Conservation (phyloP, 92 coral and sea anemone genomes). For the Heliopora coerulea region DNA sequence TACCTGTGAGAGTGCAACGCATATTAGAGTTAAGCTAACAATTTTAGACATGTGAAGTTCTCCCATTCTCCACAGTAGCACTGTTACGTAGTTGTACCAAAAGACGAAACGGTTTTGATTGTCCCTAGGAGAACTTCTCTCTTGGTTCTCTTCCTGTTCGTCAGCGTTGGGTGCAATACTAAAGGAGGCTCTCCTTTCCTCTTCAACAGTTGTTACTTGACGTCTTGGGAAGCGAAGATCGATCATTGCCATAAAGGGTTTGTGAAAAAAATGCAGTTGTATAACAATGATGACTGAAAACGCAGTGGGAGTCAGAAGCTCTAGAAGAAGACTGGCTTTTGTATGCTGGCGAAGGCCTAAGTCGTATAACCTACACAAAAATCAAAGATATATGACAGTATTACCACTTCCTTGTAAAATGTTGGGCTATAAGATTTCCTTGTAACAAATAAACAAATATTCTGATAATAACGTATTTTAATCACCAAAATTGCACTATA, state of each 20-base stretch:
- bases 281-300: slow-evolving; percentile 95
- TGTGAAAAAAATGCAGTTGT: slow-evolving; percentile 93
- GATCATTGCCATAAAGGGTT: slow-evolving; percentile 97
- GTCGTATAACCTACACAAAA: slow-evolving; percentile 71
- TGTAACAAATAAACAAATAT: no score
- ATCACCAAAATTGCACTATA: no score
- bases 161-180: slow-evolving; percentile 28
- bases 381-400: no score
- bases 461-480: no score
- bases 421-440: no score
- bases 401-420: no score
- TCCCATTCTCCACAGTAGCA: slow-evolving; percentile 90
- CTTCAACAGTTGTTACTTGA: slow-evolving; percentile 36
- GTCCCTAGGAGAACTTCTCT: background rate
- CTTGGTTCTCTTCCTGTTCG: slow-evolving; percentile 40
- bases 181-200: slow-evolving; percentile 36
- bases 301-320: slow-evolving; percentile 91
- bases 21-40: slow-evolving; percentile 75
- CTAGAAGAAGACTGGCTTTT: slow-evolving; percentile 84
- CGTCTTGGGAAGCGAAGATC: slow-evolving; percentile 67
- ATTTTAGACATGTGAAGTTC: slow-evolving; percentile 92
- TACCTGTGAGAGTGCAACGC: slow-evolving; percentile 94
- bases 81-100: slow-evolving; percentile 77
- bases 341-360: slow-evolving; percentile 99
- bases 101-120: slow-evolving; percentile 29